These are phyloP conservation scores for Pampus argenteus DNA, from an alignment of 2,797 vertebrate species.

Conservation along the genomic window DNA sequence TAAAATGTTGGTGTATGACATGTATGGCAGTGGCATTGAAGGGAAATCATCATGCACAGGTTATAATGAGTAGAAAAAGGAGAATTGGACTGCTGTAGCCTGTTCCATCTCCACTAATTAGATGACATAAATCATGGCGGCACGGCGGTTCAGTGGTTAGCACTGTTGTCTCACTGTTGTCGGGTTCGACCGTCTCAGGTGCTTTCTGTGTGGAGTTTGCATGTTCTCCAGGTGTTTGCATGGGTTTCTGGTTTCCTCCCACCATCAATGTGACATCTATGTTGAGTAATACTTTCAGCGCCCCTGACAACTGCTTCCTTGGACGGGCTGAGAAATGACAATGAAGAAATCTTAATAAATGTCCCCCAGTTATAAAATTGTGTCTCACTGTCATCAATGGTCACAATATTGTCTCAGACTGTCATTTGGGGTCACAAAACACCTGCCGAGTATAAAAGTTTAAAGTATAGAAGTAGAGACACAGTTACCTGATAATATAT, in stretches of 20 bases:
- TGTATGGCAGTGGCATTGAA: slow-evolving; percentile 39
- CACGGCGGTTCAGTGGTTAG: too few relatives aligned
- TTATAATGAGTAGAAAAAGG: slow-evolving; percentile 48
- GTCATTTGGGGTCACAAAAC: neutral
- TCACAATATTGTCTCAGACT: neutral
- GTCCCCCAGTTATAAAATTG: neutral
- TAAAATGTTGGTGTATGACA: slow-evolving; percentile 50
- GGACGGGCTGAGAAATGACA: too few relatives aligned
- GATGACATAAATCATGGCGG: slow-evolving; percentile 60
- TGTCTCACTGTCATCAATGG: neutral
- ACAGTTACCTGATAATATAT: neutral
- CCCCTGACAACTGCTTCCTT: too few relatives aligned
- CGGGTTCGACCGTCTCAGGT: too few relatives aligned
- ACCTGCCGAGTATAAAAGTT: neutral
- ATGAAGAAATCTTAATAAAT: too few relatives aligned
- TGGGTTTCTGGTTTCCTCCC: too few relatives aligned
- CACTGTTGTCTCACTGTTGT: too few relatives aligned
- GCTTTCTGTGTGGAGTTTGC: too few relatives aligned
- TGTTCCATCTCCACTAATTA: slow-evolving; percentile 59
- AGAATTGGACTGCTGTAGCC: slow-evolving; percentile 21
- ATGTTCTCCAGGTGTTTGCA: too few relatives aligned
- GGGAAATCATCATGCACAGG: slow-evolving; percentile 40
- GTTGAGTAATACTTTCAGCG: too few relatives aligned
- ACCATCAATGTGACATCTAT: too few relatives aligned
- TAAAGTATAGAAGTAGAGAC: neutral